phyloP scores from a whole-genome alignment of 2,797 vertebrate species.

The Urophycis tenuis region DNA sequence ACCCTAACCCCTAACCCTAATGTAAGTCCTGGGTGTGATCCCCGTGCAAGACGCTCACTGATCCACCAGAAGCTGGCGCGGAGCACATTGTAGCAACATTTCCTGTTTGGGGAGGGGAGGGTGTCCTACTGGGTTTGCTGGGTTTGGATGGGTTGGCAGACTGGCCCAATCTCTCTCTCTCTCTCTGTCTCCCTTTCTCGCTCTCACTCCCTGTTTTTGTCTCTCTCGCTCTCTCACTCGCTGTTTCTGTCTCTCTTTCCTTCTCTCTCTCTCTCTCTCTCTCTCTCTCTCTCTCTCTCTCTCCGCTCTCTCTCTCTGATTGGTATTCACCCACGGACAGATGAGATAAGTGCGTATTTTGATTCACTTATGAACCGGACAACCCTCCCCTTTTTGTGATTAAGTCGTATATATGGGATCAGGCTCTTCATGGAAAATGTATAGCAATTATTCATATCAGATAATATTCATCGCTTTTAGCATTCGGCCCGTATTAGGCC shows the following conservation, averaged over 20 bases:
- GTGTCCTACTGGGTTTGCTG: conserved; percentile 68
- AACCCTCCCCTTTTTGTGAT: conserved; percentile 32
- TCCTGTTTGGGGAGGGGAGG: conserved; percentile 59
- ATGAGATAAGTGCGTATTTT: conserved; percentile 52
- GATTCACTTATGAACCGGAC: conserved; percentile 48
- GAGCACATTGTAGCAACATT: conserved; percentile 61
- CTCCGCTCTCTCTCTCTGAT: background rate
- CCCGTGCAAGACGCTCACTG: conserved; percentile 42
- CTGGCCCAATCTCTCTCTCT: conserved; percentile 20
- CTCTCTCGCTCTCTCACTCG: background rate
- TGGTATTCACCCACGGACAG: conserved; percentile 62
- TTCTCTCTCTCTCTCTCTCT: background rate
- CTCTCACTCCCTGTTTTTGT: background rate
- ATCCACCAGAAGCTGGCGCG: conserved; percentile 57
- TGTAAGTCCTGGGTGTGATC: conserved; percentile 46
- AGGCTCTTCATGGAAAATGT: background rate
- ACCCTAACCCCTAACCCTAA: conserved; percentile 44
- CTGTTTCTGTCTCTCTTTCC: background rate
- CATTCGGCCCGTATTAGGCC: background rate
- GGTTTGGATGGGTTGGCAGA: conserved; percentile 64
- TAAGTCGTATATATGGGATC: background rate
- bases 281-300: background rate
- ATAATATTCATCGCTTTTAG: background rate
- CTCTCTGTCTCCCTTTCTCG: background rate
- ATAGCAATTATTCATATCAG: background rate